Evolutionary conservation across 2,797 vertebrate species (phyloP).

Genomic region (Oryzias sinensis): DNA sequence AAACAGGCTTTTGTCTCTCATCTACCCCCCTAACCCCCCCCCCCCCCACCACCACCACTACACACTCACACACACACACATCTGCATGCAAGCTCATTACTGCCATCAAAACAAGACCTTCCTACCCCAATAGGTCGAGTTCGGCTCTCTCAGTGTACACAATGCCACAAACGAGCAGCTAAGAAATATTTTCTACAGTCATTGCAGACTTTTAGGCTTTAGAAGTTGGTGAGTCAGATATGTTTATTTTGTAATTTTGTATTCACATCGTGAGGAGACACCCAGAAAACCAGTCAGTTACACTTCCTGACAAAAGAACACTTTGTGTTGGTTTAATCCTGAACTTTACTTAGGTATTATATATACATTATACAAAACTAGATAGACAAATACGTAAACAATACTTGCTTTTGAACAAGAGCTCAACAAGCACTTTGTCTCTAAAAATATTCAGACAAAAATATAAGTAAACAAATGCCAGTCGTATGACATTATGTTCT

Average conservation of each 20-base stretch:
- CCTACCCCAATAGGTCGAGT: constrained; percentile 27
- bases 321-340: constrained; percentile 1
- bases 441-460: constrained; percentile 26
- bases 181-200: no score
- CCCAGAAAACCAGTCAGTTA: constrained; percentile 2
- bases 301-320: constrained; percentile 4
- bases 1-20: constrained; percentile 61
- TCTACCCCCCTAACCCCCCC: constrained; percentile 17
- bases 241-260: constrained; percentile 14
- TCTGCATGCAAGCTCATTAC: constrained; percentile 48
- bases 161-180: constrained; percentile 1
- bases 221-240: constrained; percentile 11
- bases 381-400: constrained; percentile 25
- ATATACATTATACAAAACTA: constrained; percentile 49
- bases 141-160: constrained; percentile 6
- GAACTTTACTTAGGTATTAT: constrained; percentile 15
- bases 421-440: constrained; percentile 13
- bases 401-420: neutral
- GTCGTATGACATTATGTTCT: constrained; percentile 9
- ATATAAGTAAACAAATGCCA: constrained; percentile 26
- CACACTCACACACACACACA: constrained; percentile 22
- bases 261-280: constrained; percentile 17
- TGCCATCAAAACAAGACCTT: constrained; percentile 38
- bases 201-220: constrained; percentile 13
- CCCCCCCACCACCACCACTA: constrained; percentile 4